Base-by-base conservation (phyloP, 2,113 vertebrate genomes). In the Lampris megalopsis region DNA sequence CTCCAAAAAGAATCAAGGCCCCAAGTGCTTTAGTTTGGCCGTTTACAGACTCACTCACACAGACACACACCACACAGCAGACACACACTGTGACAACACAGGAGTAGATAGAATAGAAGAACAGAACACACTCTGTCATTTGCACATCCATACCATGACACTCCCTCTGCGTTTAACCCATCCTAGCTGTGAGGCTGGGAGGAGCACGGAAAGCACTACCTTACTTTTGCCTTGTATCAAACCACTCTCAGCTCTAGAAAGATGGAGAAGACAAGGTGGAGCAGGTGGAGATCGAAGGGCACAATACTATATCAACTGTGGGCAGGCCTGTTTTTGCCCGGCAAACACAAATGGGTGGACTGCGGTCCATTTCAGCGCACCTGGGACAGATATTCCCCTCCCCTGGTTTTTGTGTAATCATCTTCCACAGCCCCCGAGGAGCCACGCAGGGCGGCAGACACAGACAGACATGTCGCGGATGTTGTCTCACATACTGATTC, bases 361-460 rank as follows among this genome's bases (percentile, higher is more conserved):
- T 60, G 53, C 63, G 61, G 60, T 82, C 54, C 53, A 68, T 80
- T 61, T 72, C 5, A 86, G 68, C 70, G 62, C 54, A 81, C 63
- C 68, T 68, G 83, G 79, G 75, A 76, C 73, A 68, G 49, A 73
- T 80, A 66, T 75, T 71, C 37, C 40, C 24, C 61, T 54, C 48
- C 54, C n/a, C 42, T n/a, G 56, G 47, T 8, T 0, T 68, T 13
- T 58, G 47, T 49, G 59, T 6, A 35, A 1, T 41, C 47, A 37
- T 60, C 53, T 63, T 53, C 13, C 10, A 61, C 47, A 71, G 11
- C 75, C 10, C 40, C 61, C 1, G 35, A 56, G 62, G 81, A 85
- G 37, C 74, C 6, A 50, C 66, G 59, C 62, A 40, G 66, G 62
- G 49, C 3, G 13, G 58, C 65, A 48, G 24, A 64, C 66, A 57